Conservation (phyloP, 2,797 vertebrate genomes). For the Eulemur coronatus region DNA sequence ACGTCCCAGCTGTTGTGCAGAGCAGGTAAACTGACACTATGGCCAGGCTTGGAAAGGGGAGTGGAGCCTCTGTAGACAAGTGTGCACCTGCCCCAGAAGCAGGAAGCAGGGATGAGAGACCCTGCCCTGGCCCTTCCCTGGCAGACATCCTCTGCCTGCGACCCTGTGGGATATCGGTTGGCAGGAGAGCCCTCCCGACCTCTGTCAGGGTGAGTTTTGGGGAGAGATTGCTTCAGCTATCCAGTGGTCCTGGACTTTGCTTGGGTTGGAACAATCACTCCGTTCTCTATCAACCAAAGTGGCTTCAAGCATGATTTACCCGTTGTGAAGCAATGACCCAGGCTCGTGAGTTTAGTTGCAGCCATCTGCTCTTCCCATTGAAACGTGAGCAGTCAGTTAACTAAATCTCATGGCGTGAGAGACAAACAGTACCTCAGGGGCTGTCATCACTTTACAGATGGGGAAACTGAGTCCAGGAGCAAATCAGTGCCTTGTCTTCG, state of each 20-base stretch:
- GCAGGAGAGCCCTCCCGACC: neutral
- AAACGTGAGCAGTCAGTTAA: neutral
- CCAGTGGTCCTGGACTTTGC: neutral
- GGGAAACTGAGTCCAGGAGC: neutral
- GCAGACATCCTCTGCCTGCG: neutral
- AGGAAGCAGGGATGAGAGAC: neutral
- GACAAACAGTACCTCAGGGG: neutral
- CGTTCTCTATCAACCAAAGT: neutral
- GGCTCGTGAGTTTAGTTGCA: neutral
- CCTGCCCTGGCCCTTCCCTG: fast-evolving
- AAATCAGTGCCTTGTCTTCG: neutral
- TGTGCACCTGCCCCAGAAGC: neutral
- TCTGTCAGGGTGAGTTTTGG: neutral
- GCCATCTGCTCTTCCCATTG: neutral
- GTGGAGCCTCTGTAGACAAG: fast-evolving
- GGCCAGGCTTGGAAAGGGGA: neutral
- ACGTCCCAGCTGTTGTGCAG: neutral
- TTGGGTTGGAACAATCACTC: neutral
- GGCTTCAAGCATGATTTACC: neutral
- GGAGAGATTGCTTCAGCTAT: neutral
- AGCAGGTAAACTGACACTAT: neutral
- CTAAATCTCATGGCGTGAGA: neutral
- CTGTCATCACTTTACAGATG: too few species aligned
- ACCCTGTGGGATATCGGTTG: neutral
- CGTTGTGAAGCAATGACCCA: neutral